A percentile compares a stretch with the other conserved stretches of the same genome.
Evolutionary conservation across 1,140 invertebrate species (phyloP).

Genomic region (Drosophila bocki): DNA sequence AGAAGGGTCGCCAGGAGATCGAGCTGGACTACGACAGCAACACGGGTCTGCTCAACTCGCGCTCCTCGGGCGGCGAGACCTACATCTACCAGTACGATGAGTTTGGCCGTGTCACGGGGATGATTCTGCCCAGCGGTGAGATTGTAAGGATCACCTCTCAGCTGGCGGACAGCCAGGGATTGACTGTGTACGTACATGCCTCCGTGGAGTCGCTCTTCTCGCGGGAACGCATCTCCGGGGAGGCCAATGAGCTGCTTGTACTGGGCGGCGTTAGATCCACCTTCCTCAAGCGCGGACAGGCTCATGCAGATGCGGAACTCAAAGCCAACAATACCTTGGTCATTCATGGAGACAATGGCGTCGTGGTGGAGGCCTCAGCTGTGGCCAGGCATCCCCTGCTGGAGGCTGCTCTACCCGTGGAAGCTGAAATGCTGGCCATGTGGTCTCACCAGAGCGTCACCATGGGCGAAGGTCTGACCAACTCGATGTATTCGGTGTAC

Average conservation of each 20-base stretch:
- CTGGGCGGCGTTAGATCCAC: constrained; percentile 87
- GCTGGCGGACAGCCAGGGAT: constrained; percentile 90
- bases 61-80: constrained; percentile 93
- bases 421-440: constrained; percentile 95
- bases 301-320: constrained; percentile 89
- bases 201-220: constrained; percentile 83
- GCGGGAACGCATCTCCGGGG: constrained; percentile 48
- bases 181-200: constrained; percentile 89
- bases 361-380: constrained; percentile 90
- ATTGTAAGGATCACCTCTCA: constrained; percentile 91
- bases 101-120: constrained; percentile 92
- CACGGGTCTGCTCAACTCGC: constrained; percentile 91
- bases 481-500: constrained; percentile 92
- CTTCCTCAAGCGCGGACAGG: constrained; percentile 87
- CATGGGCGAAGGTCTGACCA: constrained; percentile 90
- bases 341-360: constrained; percentile 89
- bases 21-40: constrained; percentile 94
- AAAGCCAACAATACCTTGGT: constrained; percentile 92
- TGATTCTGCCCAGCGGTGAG: constrained; percentile 96
- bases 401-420: constrained; percentile 94
- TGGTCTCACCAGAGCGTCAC: constrained; percentile 92
- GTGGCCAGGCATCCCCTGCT: constrained; percentile 94
- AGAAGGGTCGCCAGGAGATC: constrained; percentile 92
- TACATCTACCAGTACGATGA: constrained; percentile 96
- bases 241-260: constrained; percentile 86